Conservation (phyloP, 2,113 vertebrate genomes). For the Clarias magur region DNA sequence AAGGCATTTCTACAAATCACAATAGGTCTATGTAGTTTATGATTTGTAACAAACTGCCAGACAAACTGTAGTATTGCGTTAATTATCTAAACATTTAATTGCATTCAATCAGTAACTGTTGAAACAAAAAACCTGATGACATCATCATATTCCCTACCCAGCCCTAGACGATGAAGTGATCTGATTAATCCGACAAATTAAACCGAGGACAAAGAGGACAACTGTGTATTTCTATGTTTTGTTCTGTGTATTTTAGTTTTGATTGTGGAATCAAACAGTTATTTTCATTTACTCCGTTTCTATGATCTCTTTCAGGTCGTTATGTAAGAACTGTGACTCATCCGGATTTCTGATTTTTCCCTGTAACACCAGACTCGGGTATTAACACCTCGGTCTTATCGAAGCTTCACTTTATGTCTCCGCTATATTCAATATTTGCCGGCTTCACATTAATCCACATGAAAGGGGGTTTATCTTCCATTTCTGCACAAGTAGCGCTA, state of each 20-base stretch:
- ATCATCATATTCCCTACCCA: neutral
- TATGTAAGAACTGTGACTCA: neutral
- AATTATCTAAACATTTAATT: neutral
- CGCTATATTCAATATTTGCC: conserved; percentile 64
- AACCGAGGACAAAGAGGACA: neutral
- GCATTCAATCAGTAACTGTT: neutral
- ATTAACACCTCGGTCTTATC: conserved; percentile 68
- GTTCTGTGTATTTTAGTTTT: no score
- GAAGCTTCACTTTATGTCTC: conserved; percentile 64
- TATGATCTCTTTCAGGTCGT: neutral
- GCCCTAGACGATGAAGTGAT: neutral
- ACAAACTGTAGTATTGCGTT: neutral
- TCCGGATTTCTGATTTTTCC: neutral
- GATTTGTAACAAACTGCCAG: neutral
- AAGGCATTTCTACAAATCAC: neutral
- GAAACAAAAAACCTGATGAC: neutral
- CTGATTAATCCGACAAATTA: neutral
- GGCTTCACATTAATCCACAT: conserved; percentile 50
- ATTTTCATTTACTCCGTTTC: neutral
- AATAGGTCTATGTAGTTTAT: neutral
- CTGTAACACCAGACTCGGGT: conserved; percentile 44
- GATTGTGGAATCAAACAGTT: neutral
- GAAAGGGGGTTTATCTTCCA: conserved; percentile 52
- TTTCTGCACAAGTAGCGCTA: conserved; percentile 30
- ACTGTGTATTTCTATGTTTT: neutral